Base-by-base conservation (phyloP, 2,797 vertebrate genomes). In the Falco concolor region DNA sequence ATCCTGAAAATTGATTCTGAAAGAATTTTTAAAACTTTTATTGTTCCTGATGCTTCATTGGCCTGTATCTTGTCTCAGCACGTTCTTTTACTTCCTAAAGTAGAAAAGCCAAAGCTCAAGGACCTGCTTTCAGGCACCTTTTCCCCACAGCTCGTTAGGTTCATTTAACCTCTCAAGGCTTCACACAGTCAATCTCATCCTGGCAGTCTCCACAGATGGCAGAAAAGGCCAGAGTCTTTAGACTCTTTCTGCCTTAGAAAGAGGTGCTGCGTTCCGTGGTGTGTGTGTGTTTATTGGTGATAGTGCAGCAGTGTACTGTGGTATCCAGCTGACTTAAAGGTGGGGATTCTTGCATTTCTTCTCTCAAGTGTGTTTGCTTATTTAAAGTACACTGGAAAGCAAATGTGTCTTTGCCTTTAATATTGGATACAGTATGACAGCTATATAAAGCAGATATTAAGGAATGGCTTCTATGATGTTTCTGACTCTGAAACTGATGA, bases 191-290 rank as follows among this genome's bases (percentile, higher is more conserved):
- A 12, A 5, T 65, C 69, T 40, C 76, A 59, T n/a, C 5, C 9
- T 14, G 52, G 23, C 54, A 83, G 22, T 38, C 20, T 65, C 54
- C 49, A 30, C 53, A 63, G 72, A 49, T 0, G 74, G 60, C 56
- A 79, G 45, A 38, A 53, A 53, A 76, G 25, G 57, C 28, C 40
- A 15, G 40, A 42, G 40, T 42, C 40, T 42, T 42, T 42, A 42
- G 6, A 15, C 40, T 42, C 40, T 42, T 42, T 16, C 60, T 87
- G 67, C 75, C 38, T 57, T 22, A 40, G 47, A 49, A 73, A 61
- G 65, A 61, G 32, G 28, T 0, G 1, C 24, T 0, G 0, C 32
- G 8, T 32, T 81, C 50, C 47, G 36, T 34, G 63, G 13, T 7
- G 7, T 2, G 25, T 27, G 59, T 53, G 27, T 50, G 6, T 72